Evolutionary conservation across 1,140 invertebrate genomes (phyloP).

Genomic region (Meloidogyne exigua): DNA sequence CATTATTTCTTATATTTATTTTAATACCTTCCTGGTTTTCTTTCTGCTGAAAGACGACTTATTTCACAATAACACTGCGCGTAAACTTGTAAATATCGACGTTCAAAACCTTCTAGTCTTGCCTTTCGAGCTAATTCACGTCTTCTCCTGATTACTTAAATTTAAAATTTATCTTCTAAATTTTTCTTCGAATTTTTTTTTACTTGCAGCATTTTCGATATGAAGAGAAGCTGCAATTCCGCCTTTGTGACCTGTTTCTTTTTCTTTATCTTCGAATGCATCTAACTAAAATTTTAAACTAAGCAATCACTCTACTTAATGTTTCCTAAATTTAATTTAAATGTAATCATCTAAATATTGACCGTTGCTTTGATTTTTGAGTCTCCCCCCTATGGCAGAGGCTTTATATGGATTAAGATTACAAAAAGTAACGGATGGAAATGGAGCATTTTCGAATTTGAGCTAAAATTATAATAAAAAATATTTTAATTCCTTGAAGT

Average conservation of each 20-base stretch:
- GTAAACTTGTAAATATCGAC: slow-evolving; percentile 58
- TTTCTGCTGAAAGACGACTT: slow-evolving; percentile 54
- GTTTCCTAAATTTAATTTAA: not conserved
- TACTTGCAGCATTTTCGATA: slow-evolving; percentile 29
- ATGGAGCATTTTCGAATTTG: slow-evolving; percentile 64
- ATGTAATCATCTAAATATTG: not conserved
- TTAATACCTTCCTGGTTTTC: slow-evolving; percentile 46
- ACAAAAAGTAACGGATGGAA: slow-evolving; percentile 62
- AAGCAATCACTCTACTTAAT: not conserved
- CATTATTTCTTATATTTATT: not conserved
- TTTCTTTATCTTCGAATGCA: slow-evolving; percentile 54
- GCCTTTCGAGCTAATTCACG: slow-evolving; percentile 17
- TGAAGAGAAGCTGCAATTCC: slow-evolving; percentile 50
- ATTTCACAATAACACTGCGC: slow-evolving; percentile 62
- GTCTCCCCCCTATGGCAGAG: slow-evolving; percentile 53
- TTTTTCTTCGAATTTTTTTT: not conserved
- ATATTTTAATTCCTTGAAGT: not conserved
- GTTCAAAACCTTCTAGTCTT: slow-evolving; percentile 11
- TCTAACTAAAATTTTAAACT: slow-evolving; percentile 50
- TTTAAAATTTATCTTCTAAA: not conserved
- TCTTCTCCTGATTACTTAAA: slow-evolving; percentile 19
- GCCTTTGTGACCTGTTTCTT: slow-evolving; percentile 49
- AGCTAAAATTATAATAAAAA: slow-evolving; percentile 45
- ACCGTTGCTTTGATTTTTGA: slow-evolving; percentile 57
- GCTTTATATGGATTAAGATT: slow-evolving; percentile 63